Conservation (phyloP, 2,888 invertebrate genomes). For the Tupiocoris notatus region DNA sequence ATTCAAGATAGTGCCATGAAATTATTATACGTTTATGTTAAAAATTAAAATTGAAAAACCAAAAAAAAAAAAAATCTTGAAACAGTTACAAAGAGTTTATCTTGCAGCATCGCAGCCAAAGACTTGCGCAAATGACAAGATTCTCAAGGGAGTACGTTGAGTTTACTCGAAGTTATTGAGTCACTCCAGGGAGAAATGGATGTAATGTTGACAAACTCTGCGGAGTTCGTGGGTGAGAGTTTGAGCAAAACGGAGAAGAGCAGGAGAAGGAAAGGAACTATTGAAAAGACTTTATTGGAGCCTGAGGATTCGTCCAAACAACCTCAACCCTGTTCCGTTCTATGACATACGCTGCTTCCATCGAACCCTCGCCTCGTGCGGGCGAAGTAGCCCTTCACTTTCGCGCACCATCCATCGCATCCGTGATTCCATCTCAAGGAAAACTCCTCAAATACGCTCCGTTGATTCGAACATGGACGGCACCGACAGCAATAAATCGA, state of each 20-base stretch:
- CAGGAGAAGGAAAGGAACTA: conserved; percentile 13
- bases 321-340: neutral
- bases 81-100: no score
- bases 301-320: conserved; percentile 36
- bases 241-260: no score
- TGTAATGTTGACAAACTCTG: conserved; percentile 36
- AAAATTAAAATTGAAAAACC: no score
- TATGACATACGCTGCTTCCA: neutral
- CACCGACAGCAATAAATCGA: neutral
- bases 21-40: no score
- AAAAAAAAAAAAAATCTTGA: no score
- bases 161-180: conserved; percentile 33
- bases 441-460: neutral
- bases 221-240: neutral
- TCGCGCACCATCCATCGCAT: neutral
- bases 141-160: neutral
- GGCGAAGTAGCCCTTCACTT: neutral
- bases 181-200: conserved; percentile 31
- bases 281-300: conserved; percentile 37
- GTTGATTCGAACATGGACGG: neutral
- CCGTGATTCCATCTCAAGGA: neutral
- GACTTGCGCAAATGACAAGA: conserved; percentile 1
- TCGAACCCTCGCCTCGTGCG: neutral
- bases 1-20: no score
- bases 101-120: neutral